These are phyloP conservation scores for Pseudomugil tenellus DNA, from an alignment of 2,797 vertebrate species.

Conservation along the genomic window DNA sequence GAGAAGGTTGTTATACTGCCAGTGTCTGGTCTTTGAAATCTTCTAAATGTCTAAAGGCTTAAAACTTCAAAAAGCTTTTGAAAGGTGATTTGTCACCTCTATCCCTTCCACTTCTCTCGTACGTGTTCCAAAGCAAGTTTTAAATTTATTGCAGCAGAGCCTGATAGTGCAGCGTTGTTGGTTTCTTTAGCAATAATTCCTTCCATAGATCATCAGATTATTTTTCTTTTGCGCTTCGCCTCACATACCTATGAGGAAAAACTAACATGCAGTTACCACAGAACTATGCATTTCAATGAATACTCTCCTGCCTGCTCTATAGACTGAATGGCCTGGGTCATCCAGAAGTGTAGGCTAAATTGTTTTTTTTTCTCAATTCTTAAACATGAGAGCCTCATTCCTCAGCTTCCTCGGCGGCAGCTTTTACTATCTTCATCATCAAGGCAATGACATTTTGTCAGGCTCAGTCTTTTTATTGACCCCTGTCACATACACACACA, in stretches of 20 bases:
- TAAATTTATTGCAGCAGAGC: conserved; percentile 38
- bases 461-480: conserved; percentile 58
- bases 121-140: conserved; percentile 48
- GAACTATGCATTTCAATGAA: conserved; percentile 84
- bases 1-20: conserved; percentile 31
- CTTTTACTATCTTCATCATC: conserved; percentile 54
- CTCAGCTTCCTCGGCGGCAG: conserved; percentile 48
- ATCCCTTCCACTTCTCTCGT: conserved; percentile 28
- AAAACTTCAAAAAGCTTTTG: conserved; percentile 38
- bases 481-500: conserved; percentile 26
- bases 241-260: conserved; percentile 79
- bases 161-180: conserved; percentile 39
- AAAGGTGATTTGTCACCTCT: conserved; percentile 30
- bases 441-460: conserved; percentile 50
- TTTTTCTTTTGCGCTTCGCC: conserved; percentile 71
- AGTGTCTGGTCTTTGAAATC: conserved; percentile 35
- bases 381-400: conserved; percentile 55
- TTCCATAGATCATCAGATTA: conserved; percentile 76
- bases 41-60: conserved; percentile 28
- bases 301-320: conserved; percentile 66
- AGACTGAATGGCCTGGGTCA: conserved; percentile 57
- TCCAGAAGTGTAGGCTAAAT: conserved; percentile 65
- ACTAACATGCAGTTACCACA: conserved; percentile 65
- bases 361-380: conserved; percentile 61
- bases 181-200: conserved; percentile 66